Evolutionary conservation across 92 coral and sea anemone genomes (phyloP), one percentile per base, ranked within the genome.

Genomic region (Phymanthus crucifer): DNA sequence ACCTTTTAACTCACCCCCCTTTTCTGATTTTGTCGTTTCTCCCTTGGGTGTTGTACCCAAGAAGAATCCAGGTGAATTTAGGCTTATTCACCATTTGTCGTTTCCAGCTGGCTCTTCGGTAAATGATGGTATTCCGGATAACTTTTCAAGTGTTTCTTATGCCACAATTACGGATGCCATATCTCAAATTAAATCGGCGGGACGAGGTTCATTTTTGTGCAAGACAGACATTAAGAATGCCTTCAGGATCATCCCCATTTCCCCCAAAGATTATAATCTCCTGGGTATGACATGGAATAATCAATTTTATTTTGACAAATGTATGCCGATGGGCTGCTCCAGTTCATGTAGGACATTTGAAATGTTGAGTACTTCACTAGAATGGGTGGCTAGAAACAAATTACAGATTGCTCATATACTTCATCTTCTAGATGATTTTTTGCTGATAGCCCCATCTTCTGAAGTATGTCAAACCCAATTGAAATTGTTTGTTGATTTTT

Each of bases 261-360:
- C 77, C 69, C 85, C 85, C 11, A 24, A 69, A 32, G 89, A 86
- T 65, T 86, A 86, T 33, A 61, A 58, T 66, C 75, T 80, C 12
- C 70, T 84, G 16, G 84, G 88, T 50, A 80, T 84, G 72, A 19
- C 29, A 19, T 74, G 89, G 89, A 68, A 72, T 57, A 80, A 38
- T 9, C 50, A 27, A n/a, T 80, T 37, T 47, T 85, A 84, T 66
- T 84, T 79, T n/a, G n/a, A n/a, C n/a, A n/a, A n/a, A n/a, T n/a
- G n/a, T n/a, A n/a, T n/a, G n/a, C n/a, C n/a, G n/a, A 80, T 80
- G 85, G 89, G 81, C 66, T 80, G 89, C 74, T 77, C 82, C 50
- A 74, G 85, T 66, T 79, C 82, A 16, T 86, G 89, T 74, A 36
- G 47, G 43, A 86, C 81, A 23, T 86, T 86, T 80, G 89, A 86